Conservation (phyloP, 2,113 vertebrate genomes). For the Carettochelys insculpta region DNA sequence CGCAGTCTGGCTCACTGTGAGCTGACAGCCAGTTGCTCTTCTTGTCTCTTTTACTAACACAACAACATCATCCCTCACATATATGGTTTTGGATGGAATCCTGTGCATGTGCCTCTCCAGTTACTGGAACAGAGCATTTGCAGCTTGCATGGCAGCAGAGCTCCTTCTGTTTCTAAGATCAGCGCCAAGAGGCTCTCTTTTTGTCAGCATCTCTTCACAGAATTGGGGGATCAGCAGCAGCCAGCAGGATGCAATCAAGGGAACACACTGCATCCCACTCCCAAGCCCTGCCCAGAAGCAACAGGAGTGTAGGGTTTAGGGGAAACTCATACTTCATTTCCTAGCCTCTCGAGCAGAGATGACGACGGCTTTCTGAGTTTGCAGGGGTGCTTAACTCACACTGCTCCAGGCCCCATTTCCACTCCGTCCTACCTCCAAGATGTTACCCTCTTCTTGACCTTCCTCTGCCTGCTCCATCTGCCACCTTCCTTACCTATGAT, state of each 20-base stretch:
- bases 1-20: neutral
- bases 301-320: neutral
- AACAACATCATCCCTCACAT: neutral
- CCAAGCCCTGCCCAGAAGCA: neutral
- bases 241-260: neutral
- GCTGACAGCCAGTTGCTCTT: neutral
- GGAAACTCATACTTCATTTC: neutral
- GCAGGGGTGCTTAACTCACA: no score
- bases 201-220: neutral
- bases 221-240: neutral
- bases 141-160: neutral
- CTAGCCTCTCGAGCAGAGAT: neutral
- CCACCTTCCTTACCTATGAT: no score
- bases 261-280: neutral
- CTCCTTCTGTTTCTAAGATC: neutral
- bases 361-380: no score
- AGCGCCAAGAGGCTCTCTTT: neutral
- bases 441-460: no score
- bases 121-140: neutral
- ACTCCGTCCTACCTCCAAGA: no score
- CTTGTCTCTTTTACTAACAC: neutral
- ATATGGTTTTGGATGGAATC: neutral
- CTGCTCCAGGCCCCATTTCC: no score
- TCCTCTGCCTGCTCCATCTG: no score
- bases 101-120: neutral